These are phyloP conservation scores for Ashinkailepas kermadecensis DNA, from an alignment of 2,888 invertebrate genomes.

Conservation along the genomic window DNA sequence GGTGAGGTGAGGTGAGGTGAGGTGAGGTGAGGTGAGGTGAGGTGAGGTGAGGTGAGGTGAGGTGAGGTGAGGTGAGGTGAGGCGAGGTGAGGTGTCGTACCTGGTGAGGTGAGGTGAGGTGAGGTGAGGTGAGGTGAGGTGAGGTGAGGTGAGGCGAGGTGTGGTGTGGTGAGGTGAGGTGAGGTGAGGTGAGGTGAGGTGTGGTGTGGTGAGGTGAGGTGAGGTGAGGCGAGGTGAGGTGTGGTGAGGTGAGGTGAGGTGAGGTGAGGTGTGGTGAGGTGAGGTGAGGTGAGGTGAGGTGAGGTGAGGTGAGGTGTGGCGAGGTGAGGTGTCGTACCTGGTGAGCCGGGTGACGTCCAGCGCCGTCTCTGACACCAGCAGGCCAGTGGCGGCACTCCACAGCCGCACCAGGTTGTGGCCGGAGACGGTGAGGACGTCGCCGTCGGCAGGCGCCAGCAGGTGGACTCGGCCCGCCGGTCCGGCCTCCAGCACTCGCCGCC, in stretches of 20 bases:
- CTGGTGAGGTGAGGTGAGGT: too few relatives aligned
- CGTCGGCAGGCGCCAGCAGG: background rate
- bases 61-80: too few relatives aligned
- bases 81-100: too few relatives aligned
- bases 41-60: too few relatives aligned
- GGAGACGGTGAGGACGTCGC: background rate
- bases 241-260: background rate
- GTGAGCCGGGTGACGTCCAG: background rate
- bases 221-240: background rate
- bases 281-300: background rate
- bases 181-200: too few relatives aligned
- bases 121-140: too few relatives aligned
- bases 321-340: background rate
- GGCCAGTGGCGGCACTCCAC: background rate
- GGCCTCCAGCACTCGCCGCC: background rate
- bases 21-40: too few relatives aligned
- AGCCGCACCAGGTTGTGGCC: background rate
- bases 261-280: background rate
- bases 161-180: too few relatives aligned
- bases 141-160: too few relatives aligned
- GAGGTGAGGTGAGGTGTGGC: background rate
- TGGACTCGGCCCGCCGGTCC: background rate
- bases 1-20: too few relatives aligned
- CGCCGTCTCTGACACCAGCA: background rate
- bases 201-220: too few relatives aligned